These are phyloP conservation scores for Camelus bactrianus DNA, from an alignment of 2,113 vertebrate species.

Conservation along the genomic window DNA sequence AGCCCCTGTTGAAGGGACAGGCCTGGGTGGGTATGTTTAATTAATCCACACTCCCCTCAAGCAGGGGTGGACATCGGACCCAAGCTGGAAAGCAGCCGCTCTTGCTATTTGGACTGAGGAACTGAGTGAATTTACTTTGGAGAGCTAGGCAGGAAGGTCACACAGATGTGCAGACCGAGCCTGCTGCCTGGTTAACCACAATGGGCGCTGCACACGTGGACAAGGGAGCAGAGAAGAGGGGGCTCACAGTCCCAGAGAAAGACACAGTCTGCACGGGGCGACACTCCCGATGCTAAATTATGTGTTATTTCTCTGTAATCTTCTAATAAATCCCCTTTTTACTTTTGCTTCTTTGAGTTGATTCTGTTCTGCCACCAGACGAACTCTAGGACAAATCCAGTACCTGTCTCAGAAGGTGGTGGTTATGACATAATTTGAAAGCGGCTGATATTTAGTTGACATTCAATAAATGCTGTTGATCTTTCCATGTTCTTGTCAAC, in stretches of 20 bases:
- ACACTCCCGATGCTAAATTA: background rate
- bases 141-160: background rate
- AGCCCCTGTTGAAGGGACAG: background rate
- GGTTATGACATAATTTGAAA: slow-evolving; percentile 71
- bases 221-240: too few relatives aligned
- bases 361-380: slow-evolving; percentile 34
- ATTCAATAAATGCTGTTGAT: slow-evolving; percentile 32
- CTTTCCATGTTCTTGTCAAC: background rate
- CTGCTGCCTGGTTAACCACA: background rate
- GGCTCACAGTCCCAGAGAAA: background rate
- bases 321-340: background rate
- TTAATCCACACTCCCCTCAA: background rate
- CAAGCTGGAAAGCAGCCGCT: background rate
- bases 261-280: fast-evolving
- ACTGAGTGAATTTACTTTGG: background rate
- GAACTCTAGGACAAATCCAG: slow-evolving; percentile 52
- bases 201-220: fast-evolving
- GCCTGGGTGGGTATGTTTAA: background rate
- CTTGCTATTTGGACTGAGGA: background rate
- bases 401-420: slow-evolving; percentile 68
- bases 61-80: background rate
- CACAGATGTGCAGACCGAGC: background rate
- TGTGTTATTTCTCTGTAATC: background rate
- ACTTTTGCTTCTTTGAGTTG: background rate
- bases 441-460: slow-evolving; percentile 51